phyloP scores from a whole-genome alignment of 2,113 vertebrate genomes.

The Falco punctatus region DNA sequence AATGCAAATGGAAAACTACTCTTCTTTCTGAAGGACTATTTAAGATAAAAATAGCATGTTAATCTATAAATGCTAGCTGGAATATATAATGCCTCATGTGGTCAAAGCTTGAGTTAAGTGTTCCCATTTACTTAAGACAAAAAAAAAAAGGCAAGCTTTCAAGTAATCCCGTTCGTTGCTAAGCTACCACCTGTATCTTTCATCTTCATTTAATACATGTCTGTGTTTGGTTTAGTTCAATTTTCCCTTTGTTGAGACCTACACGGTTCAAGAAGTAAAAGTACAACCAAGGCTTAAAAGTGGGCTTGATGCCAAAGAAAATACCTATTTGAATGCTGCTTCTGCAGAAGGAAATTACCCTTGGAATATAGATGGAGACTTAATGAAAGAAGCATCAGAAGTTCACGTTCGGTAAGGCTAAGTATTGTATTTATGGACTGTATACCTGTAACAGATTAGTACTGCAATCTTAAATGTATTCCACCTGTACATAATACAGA shows the following conservation, averaged over 20 bases:
- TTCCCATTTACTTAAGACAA: background rate
- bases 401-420: conserved; percentile 79
- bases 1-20: background rate
- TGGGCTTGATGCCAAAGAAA: conserved; percentile 35
- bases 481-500: background rate
- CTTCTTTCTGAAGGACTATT: background rate
- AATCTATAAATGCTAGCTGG: background rate
- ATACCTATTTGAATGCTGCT: background rate
- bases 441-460: background rate
- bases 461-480: background rate
- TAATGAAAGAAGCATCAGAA: conserved; percentile 78
- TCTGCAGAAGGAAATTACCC: conserved; percentile 71
- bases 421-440: background rate
- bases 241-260: conserved; percentile 87
- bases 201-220: background rate
- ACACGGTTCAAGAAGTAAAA: conserved; percentile 81
- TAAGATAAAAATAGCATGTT: background rate
- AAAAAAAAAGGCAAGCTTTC: background rate
- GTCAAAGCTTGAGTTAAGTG: background rate
- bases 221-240: conserved; percentile 79
- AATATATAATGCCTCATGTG: background rate
- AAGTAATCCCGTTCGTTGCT: background rate
- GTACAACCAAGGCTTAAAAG: conserved; percentile 53
- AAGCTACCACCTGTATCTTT: background rate
- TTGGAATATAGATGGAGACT: conserved; percentile 88